Conservation (phyloP, 2,888 invertebrate species). For the Caenorhabditis plicata region DNA sequence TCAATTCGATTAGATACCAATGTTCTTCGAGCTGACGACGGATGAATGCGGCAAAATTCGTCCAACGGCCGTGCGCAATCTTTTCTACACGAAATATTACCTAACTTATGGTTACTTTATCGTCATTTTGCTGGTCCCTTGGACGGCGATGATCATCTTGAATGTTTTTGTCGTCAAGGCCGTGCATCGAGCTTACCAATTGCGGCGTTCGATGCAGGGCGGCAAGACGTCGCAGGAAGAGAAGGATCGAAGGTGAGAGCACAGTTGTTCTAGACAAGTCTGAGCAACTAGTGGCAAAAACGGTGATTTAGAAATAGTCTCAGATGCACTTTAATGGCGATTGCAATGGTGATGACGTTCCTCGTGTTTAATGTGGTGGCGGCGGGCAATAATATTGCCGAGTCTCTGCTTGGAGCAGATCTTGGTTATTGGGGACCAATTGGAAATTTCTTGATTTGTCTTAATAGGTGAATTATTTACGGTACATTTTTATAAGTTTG, state of each 20-base stretch:
- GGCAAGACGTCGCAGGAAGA: constrained; percentile 48
- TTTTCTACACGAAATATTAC: constrained; percentile 53
- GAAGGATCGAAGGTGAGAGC: constrained; percentile 46
- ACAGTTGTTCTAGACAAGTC: not conserved
- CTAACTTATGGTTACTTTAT: constrained; percentile 56
- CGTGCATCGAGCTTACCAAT: constrained; percentile 50
- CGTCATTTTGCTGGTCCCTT: constrained; percentile 53
- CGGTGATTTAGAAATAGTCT: constrained; percentile 26
- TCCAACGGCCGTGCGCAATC: constrained; percentile 46
- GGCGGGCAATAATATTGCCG: constrained; percentile 54
- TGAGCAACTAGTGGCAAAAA: too few species aligned
- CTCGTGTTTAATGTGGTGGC: constrained; percentile 52
- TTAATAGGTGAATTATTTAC: constrained; percentile 53
- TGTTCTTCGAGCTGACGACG: constrained; percentile 52
- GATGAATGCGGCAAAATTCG: constrained; percentile 54
- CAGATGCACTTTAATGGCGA: constrained; percentile 62
- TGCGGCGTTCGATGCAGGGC: constrained; percentile 43
- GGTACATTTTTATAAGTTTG: not conserved
- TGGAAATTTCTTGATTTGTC: constrained; percentile 59
- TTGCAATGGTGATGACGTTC: constrained; percentile 59
- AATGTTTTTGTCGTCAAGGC: constrained; percentile 55
- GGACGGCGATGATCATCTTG: constrained; percentile 56
- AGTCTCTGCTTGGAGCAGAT: constrained; percentile 41
- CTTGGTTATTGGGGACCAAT: constrained; percentile 35
- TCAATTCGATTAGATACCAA: constrained; percentile 41